A percentile compares a stretch with the other conserved stretches of the same genome.
phyloP scores from a whole-genome alignment of 1,140 invertebrate genomes.

The Patella vulgata region DNA sequence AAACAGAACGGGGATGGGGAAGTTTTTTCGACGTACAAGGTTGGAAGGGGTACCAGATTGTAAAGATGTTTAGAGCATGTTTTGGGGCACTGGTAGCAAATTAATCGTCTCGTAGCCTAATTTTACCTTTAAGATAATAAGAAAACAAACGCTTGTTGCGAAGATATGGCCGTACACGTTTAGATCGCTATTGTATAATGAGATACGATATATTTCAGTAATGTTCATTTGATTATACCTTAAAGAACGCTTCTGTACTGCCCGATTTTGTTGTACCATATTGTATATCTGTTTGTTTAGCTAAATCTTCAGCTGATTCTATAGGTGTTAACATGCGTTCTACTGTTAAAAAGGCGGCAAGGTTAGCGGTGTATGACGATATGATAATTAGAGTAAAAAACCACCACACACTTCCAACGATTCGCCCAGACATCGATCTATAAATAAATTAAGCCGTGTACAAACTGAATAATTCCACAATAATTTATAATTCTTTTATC shows the following conservation, averaged over 20 bases:
- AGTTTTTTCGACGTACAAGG: no score
- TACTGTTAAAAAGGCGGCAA: slow-evolving; percentile 65
- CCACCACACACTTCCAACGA: slow-evolving; percentile 65
- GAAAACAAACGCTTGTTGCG: no score
- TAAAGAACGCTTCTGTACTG: slow-evolving; percentile 62
- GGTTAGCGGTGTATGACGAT: slow-evolving; percentile 66
- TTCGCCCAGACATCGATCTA: slow-evolving; percentile 64
- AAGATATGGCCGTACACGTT: no score
- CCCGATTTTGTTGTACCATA: slow-evolving; percentile 58
- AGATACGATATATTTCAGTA: no score
- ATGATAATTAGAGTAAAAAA: slow-evolving; percentile 66
- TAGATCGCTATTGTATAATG: no score
- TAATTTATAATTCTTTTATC: not conserved
- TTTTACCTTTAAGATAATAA: no score
- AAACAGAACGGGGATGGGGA: no score
- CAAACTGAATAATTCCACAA: not conserved
- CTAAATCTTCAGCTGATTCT: slow-evolving; percentile 62
- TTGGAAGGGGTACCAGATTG: no score
- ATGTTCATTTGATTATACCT: no score
- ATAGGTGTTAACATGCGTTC: slow-evolving; percentile 63
- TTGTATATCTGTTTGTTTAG: slow-evolving; percentile 63
- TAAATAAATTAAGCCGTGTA: slow-evolving; percentile 6
- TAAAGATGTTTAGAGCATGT: no score
- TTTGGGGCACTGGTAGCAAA: no score
- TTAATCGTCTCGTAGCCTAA: no score